Evolutionary conservation across 92 coral and sea anemone species (phyloP).

Genomic region (Porites lobata): DNA sequence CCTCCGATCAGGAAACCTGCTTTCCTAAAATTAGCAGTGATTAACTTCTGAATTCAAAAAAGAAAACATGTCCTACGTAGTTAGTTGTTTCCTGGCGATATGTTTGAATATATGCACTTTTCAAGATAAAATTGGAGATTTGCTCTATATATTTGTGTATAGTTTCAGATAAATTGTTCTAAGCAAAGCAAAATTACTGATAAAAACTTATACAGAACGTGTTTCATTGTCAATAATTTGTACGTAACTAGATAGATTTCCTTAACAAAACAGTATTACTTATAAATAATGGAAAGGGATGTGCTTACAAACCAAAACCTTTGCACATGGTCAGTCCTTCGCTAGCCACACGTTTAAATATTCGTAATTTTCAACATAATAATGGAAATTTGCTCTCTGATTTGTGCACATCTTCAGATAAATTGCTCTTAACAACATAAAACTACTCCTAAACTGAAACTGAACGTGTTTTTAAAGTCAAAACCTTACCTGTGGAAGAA

Average conservation of each 20-base stretch:
- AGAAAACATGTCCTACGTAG: constrained; percentile 21
- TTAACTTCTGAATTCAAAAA: constrained; percentile 34
- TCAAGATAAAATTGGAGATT: constrained; percentile 25
- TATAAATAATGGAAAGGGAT: constrained; percentile 26
- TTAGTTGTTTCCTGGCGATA: constrained; percentile 31
- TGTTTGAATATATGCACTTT: constrained; percentile 16
- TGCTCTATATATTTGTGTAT: constrained; percentile 23
- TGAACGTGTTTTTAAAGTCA: constrained; percentile 24
- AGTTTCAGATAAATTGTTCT: constrained; percentile 24
- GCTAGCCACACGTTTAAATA: constrained; percentile 31
- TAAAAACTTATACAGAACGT: constrained; percentile 24
- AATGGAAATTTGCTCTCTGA: constrained; percentile 22
- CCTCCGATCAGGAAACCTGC: neutral
- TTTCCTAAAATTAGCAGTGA: constrained; percentile 23
- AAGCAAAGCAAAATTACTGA: constrained; percentile 26
- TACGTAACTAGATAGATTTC: constrained; percentile 13
- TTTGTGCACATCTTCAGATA: neutral
- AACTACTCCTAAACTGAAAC: too few species aligned
- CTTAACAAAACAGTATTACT: constrained; percentile 25
- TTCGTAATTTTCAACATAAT: constrained; percentile 22
- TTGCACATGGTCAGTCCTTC: constrained; percentile 19
- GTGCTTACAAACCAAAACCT: constrained; percentile 25
- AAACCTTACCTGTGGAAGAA: constrained; percentile 28
- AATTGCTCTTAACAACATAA: too few species aligned
- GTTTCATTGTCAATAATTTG: constrained; percentile 30